A percentile compares a stretch with the other conserved stretches of the same genome.
Evolutionary conservation across 2,113 vertebrate species (phyloP).

Genomic region (Microcebus tavaratra): DNA sequence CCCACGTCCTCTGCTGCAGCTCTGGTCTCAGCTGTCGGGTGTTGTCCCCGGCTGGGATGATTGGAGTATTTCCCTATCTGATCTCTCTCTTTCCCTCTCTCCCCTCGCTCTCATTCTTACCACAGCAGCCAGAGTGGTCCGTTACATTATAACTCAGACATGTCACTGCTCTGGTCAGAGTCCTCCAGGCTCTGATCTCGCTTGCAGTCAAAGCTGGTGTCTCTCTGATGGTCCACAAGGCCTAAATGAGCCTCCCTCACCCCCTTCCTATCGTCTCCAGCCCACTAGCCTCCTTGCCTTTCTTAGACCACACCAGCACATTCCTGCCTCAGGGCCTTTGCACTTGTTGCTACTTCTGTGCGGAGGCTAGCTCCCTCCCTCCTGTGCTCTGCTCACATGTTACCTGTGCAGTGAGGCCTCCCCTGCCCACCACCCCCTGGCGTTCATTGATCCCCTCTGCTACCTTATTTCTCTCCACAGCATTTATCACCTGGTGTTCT

Average conservation of each 20-base stretch:
- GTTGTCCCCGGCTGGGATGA: accelerated
- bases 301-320: neutral
- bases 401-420: neutral
- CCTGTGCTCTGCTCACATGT: neutral
- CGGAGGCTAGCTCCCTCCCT: neutral
- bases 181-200: neutral
- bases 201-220: neutral
- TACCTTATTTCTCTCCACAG: neutral
- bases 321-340: neutral
- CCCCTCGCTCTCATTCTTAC: neutral
- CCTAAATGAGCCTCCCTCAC: neutral
- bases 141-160: accelerated
- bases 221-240: neutral
- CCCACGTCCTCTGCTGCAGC: neutral
- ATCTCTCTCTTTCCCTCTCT: neutral
- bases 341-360: neutral
- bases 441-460: neutral
- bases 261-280: neutral
- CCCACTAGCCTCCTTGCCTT: neutral
- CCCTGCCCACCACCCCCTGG: too few relatives aligned
- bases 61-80: neutral
- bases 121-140: neutral
- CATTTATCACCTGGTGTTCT: neutral
- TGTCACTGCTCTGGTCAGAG: neutral
- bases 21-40: accelerated